A percentile compares a stretch with the other conserved stretches of the same genome.
Conservation (phyloP, 2,113 vertebrate genomes). For the Brachyhypopomus occidentalis region DNA sequence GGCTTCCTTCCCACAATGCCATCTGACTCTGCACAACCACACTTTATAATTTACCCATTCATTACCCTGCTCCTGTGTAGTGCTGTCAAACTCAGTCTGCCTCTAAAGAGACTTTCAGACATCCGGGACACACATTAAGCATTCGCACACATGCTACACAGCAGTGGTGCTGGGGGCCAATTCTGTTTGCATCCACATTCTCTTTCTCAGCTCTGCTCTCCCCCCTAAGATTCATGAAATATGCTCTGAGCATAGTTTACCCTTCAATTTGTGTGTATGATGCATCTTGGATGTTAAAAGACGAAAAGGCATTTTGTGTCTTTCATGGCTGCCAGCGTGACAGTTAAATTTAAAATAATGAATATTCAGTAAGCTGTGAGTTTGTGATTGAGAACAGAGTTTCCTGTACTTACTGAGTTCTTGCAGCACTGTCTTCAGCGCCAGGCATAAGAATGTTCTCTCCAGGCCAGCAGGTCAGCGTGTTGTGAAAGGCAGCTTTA, state of each 20-base stretch:
- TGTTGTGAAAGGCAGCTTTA: background rate
- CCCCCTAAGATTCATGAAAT: background rate
- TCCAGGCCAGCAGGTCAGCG: background rate
- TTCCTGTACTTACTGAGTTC: background rate
- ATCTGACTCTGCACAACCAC: background rate
- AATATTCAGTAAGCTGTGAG: background rate
- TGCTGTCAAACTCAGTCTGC: background rate
- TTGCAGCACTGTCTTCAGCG: background rate
- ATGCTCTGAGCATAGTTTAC: background rate
- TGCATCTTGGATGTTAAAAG: slow-evolving; percentile 6
- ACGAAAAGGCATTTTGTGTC: background rate
- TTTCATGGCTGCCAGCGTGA: slow-evolving; percentile 9
- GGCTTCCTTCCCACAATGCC: background rate
- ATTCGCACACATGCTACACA: slow-evolving; percentile 11
- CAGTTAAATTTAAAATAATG: slow-evolving; percentile 21
- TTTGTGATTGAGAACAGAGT: background rate
- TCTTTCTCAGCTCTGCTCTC: background rate
- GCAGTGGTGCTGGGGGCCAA: background rate
- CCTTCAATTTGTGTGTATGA: background rate
- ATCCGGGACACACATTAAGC: slow-evolving; percentile 11
- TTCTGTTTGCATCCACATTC: background rate
- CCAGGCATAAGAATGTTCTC: background rate
- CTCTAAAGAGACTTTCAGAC: background rate
- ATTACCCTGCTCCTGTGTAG: background rate
- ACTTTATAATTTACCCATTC: background rate